Evolutionary conservation across 2,113 vertebrate genomes (phyloP), one percentile per base, ranked within the genome.

Genomic region (Prionailurus viverrinus): DNA sequence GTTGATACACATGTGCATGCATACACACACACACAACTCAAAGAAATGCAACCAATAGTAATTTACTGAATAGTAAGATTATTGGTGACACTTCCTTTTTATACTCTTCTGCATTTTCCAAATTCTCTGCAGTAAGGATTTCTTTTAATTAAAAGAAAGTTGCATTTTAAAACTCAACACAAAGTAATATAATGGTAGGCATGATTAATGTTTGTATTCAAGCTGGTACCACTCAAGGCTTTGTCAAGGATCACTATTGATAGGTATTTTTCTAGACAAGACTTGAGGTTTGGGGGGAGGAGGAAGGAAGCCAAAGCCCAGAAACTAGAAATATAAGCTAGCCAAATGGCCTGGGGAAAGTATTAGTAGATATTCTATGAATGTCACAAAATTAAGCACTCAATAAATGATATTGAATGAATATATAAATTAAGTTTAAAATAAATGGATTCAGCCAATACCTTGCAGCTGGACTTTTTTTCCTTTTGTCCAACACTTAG

Each of bases 381-480:
- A 73, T 84, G 9, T 91, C 51, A 79, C 15, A 88, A 53, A 63
- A 94, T 61, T 23, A 79, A 39, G n/a, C 73, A 71, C 10, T 93
- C 68, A 89, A 55, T 94, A 93, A 85, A 55, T 93, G 93, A n/a
- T 90, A 86, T 41, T 88, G 58, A 97, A 88, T 91, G 13, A 69
- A 61, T 91, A 85, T 84, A 36, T 31, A 66, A 82, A 92, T 86
- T 89, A 74, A 55, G 82, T 81, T 96, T 88, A 89, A 82, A 95
- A 61, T 86, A 55, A 74, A 91, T 48, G 23, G 65, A 51, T 74
- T 88, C 11, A 45, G 25, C 58, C 88, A 45, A 73, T 91, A 94
- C 94, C 21, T 92, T 94, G 23, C 15, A 95, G 74, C 25, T 82
- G 91, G 41, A 68, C 53, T 25, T 48, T 68, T 61, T 63, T 90